Conservation (phyloP, 2,888 invertebrate species). For the Phrixothrix hirtus region DNA sequence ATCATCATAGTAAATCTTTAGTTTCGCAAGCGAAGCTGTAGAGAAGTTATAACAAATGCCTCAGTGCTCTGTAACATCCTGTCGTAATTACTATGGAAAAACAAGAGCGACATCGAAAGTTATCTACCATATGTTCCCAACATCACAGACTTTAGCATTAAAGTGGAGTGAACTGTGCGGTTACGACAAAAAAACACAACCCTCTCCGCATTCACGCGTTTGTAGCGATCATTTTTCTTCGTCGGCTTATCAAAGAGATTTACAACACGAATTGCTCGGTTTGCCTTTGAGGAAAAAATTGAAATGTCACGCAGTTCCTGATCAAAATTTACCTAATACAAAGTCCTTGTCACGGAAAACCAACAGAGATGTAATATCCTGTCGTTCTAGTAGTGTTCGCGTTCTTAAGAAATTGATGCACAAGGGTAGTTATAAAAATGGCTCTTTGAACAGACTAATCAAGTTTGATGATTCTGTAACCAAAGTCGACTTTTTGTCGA, state of each 20-base stretch:
- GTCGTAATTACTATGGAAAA: slow-evolving; percentile 60
- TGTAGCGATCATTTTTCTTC: slow-evolving; percentile 61
- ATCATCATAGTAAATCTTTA: no score
- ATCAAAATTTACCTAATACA: slow-evolving; percentile 38
- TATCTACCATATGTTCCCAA: slow-evolving; percentile 61
- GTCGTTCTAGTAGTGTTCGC: background rate
- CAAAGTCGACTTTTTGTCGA: background rate
- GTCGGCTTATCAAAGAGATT: slow-evolving; percentile 60
- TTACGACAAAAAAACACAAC: slow-evolving; percentile 31
- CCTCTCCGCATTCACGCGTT: slow-evolving; percentile 56
- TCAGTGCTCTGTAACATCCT: slow-evolving; percentile 60
- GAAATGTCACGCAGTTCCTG: slow-evolving; percentile 57
- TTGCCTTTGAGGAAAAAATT: slow-evolving; percentile 58
- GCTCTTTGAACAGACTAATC: no score
- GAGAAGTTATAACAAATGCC: no score
- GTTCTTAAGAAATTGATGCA: slow-evolving; percentile 1
- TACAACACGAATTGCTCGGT: slow-evolving; percentile 61
- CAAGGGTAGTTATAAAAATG: background rate
- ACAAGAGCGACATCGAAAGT: slow-evolving; percentile 54
- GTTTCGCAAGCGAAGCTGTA: no score
- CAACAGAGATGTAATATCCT: background rate
- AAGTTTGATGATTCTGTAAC: no score
- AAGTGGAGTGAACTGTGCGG: slow-evolving; percentile 59
- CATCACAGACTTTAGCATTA: slow-evolving; percentile 54
- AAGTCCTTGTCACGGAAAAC: background rate